Percentiles rank a stretch among this genome's conserved stretches.
Conservation (phyloP, 2,888 invertebrate genomes). For the Caradrina clavipalpis region DNA sequence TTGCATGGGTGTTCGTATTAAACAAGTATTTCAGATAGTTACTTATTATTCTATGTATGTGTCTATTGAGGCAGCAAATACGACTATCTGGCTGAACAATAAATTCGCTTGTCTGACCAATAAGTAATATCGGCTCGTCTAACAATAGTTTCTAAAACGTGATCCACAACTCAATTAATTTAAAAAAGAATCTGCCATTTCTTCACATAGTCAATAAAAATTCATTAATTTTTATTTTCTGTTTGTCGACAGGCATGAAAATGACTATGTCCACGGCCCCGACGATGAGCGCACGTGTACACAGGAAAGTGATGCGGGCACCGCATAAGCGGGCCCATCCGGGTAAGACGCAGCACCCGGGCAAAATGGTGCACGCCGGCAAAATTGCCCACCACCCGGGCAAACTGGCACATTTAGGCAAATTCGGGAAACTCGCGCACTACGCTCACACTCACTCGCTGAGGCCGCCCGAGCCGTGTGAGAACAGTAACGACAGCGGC, state of each 20-base stretch:
- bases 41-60: slow-evolving; percentile 23
- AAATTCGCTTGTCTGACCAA: slow-evolving; percentile 10
- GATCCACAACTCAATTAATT: not conserved
- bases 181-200: slow-evolving; percentile 21
- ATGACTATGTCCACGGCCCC: slow-evolving; percentile 94
- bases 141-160: slow-evolving; percentile 4
- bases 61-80: not conserved
- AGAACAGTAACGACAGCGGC: slow-evolving; percentile 97
- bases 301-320: slow-evolving; percentile 93
- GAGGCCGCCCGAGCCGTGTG: slow-evolving; percentile 92
- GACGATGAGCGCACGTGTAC: slow-evolving; percentile 92
- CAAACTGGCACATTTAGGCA: slow-evolving; percentile 79
- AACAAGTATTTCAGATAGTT: not conserved
- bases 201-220: slow-evolving; percentile 60
- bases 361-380: slow-evolving; percentile 84
- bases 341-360: slow-evolving; percentile 85
- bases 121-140: not conserved
- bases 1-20: not conserved
- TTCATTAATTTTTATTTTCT: slow-evolving; percentile 71
- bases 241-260: slow-evolving; percentile 92
- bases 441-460: slow-evolving; percentile 87
- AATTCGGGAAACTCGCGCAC: slow-evolving; percentile 83
- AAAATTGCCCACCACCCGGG: slow-evolving; percentile 78
- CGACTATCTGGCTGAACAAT: slow-evolving; percentile 15
- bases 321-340: slow-evolving; percentile 91